phyloP scores from a whole-genome alignment of 2,888 invertebrate genomes.

The Spialia ferax region DNA sequence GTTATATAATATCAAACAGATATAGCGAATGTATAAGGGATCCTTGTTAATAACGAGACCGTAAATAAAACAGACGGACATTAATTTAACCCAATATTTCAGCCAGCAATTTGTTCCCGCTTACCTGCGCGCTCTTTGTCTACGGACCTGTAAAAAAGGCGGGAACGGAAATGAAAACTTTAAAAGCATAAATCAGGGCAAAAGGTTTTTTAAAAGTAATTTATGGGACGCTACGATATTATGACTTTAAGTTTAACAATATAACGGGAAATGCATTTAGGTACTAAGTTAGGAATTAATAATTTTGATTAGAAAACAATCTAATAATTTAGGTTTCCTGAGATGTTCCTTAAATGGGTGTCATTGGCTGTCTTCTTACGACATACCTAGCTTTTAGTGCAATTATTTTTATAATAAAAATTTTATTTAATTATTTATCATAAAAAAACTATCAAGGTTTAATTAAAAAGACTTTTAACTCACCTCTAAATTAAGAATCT shows the following conservation, averaged over 20 bases:
- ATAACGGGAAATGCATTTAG: background rate
- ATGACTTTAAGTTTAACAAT: background rate
- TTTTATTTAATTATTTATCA: too few species aligned
- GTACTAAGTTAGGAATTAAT: background rate
- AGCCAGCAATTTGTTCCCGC: conserved; percentile 33
- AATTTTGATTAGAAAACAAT: background rate
- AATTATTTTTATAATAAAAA: too few species aligned
- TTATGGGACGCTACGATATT: conserved; percentile 11
- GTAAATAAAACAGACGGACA: background rate
- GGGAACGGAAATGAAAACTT: conserved; percentile 28
- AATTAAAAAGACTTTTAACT: background rate
- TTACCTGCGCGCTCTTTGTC: conserved; percentile 35
- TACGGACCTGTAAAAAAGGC: conserved; percentile 33
- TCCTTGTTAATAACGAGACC: too few species aligned
- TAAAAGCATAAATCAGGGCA: conserved; percentile 32
- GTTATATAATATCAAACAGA: too few species aligned
- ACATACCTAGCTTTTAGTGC: too few species aligned
- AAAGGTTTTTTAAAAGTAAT: conserved; percentile 11
- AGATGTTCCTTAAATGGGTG: too few species aligned
- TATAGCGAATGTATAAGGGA: too few species aligned
- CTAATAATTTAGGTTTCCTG: too few species aligned
- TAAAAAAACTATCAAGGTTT: background rate
- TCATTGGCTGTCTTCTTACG: too few species aligned
- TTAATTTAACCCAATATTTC: conserved; percentile 29
- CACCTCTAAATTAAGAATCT: background rate